These are phyloP conservation scores for Rhyacophila brunnea DNA, from an alignment of 1,140 invertebrate species.

Conservation along the genomic window DNA sequence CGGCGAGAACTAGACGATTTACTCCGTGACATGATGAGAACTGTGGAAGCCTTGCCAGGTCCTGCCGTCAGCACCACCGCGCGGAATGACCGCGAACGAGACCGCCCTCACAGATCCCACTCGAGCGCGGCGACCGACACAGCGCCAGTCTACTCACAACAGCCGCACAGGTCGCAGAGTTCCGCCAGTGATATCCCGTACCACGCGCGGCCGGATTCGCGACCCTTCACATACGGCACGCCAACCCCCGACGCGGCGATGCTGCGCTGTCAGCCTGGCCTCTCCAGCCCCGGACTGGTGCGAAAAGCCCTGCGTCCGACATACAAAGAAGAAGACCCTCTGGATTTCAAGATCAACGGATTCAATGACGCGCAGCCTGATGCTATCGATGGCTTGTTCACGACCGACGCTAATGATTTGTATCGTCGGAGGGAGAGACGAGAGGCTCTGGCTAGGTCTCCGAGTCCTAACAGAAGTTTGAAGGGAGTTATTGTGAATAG, in stretches of 20 bases:
- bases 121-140: neutral
- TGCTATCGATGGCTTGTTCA: constrained; percentile 37
- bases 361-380: constrained; percentile 49
- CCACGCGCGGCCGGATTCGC: constrained; percentile 76
- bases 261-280: constrained; percentile 59
- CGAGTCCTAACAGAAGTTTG: neutral
- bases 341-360: constrained; percentile 38
- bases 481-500: neutral
- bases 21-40: constrained; percentile 78
- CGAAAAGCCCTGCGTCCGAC: constrained; percentile 57
- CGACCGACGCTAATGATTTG: constrained; percentile 27
- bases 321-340: constrained; percentile 47
- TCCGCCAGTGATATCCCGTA: constrained; percentile 72
- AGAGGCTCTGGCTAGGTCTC: constrained; percentile 29
- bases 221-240: constrained; percentile 76
- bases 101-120: neutral
- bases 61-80: neutral
- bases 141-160: constrained; percentile 4
- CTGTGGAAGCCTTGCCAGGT: constrained; percentile 71
- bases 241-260: constrained; percentile 57
- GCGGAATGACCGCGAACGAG: constrained; percentile 6
- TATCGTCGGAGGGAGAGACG: constrained; percentile 21
- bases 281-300: constrained; percentile 73
- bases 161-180: constrained; percentile 31
- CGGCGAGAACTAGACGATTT: constrained; percentile 71